Evolutionary conservation across 1,140 invertebrate species (phyloP), one percentile per base, ranked within the genome.

Genomic region (Sycobia sp.): DNA sequence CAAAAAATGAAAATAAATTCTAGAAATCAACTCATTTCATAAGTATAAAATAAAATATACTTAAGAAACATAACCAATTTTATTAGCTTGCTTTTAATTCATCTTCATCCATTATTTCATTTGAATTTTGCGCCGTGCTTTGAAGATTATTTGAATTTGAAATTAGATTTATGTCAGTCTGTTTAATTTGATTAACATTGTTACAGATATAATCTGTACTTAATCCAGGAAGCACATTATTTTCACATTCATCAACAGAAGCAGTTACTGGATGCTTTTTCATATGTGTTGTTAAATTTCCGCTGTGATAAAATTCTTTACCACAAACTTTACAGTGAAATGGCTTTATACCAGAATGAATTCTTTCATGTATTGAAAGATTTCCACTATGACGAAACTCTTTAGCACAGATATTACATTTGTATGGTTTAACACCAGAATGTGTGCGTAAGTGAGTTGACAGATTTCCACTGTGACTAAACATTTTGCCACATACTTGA

Each of bases 311-410:
- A 78, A 91, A 91, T 56, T 85, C 84, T 69, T 89, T 87, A 27
- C 84, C 84, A 76, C 90, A 91, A 55, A 89, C 77, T 72, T 86
- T 86, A 76, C 90, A 91, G 71, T 87, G 86, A 74, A 88, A 90
- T 10, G 89, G 89, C 62, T 81, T 82, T 11, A 82, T 73, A 4
- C 80, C 80, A 14, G 79, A 84, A 67, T 82, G 84, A 81, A 79
- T 86, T 76, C 68, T 80, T 74, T 77, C 83, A 56, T 77, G 84
- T 71, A 80, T 86, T 47, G 73, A 84, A 50, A 86, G 70, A 71
- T 85, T 85, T 9, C 84, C 84, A 68, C 84, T 84, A 29, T 84
- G 83, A 3, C 84, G 78, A 69, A 86, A 86, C 65, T 84, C 84
- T 71, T 82, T 84, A 29, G 76, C 69, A 71, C 85, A 86, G 43